A percentile compares a stretch with the other conserved stretches of the same genome.
These are phyloP conservation scores for Mallateleia sp. DNA, from an alignment of 2,888 invertebrate species.

Conservation along the genomic window DNA sequence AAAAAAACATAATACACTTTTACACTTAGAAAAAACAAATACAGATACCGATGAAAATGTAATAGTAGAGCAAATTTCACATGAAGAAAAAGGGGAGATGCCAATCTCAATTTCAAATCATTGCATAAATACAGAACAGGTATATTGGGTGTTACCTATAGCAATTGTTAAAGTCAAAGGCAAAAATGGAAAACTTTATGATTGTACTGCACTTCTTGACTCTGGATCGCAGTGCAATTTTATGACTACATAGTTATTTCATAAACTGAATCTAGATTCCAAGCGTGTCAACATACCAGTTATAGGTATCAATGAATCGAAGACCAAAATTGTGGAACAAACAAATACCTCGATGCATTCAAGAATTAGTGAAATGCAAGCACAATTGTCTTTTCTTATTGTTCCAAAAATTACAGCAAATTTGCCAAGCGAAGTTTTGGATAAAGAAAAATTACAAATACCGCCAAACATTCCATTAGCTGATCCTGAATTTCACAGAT, in stretches of 20 bases:
- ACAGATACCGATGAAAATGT: background rate
- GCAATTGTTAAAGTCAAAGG: slow-evolving; percentile 12
- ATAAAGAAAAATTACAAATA: slow-evolving; percentile 7
- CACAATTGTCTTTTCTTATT: slow-evolving; percentile 1
- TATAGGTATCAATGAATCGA: background rate
- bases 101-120: background rate
- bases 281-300: background rate
- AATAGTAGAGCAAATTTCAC: background rate
- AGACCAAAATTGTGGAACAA: background rate
- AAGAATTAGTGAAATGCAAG: background rate
- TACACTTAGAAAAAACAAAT: background rate
- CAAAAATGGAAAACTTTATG: background rate
- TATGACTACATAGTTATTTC: background rate
- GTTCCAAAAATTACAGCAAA: slow-evolving; percentile 13
- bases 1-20: background rate
- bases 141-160: slow-evolving; percentile 1
- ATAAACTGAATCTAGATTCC: slow-evolving; percentile 9
- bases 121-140: background rate
- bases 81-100: background rate
- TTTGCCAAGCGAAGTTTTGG: slow-evolving; percentile 26
- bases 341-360: background rate
- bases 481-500: slow-evolving; percentile 7
- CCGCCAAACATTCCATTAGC: background rate
- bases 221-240: background rate
- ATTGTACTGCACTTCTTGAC: slow-evolving; percentile 28